Conservation (phyloP, 2,888 invertebrate species). For the Tenthredo livida region DNA sequence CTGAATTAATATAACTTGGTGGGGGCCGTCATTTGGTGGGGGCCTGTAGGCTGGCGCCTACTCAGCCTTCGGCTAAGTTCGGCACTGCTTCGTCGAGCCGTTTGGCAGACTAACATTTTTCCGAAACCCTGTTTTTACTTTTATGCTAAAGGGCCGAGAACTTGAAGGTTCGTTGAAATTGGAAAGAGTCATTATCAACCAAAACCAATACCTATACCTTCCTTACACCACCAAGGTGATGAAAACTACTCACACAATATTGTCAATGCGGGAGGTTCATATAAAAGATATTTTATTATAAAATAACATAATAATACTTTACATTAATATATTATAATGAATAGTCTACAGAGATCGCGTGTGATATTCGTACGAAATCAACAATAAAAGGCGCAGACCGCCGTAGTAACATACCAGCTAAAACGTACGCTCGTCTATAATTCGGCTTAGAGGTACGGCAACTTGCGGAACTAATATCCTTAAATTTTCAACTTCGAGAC, state of each 20-base stretch:
- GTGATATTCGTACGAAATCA: conserved; percentile 4
- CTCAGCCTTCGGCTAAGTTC: too few species aligned
- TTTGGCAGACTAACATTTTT: too few species aligned
- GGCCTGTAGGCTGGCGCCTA: too few species aligned
- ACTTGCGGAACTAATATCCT: neutral
- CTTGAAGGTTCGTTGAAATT: too few species aligned
- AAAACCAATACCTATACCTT: neutral
- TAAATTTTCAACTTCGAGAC: neutral
- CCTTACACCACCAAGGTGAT: too few species aligned
- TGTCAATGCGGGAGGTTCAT: neutral
- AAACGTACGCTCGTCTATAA: neutral
- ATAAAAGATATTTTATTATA: conserved; percentile 50
- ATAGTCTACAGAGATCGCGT: conserved; percentile 1
- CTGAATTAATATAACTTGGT: too few species aligned
- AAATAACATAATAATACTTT: conserved; percentile 49
- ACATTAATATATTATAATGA: conserved; percentile 21
- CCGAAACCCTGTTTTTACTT: too few species aligned
- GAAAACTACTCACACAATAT: neutral
- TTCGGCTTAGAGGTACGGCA: neutral
- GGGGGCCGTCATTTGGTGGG: too few species aligned
- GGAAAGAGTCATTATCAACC: neutral
- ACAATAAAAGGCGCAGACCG: neutral
- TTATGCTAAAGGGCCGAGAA: too few species aligned
- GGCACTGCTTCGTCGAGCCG: neutral
- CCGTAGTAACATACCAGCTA: neutral